Conservation (phyloP, 2,113 vertebrate species). For the Misgurnus anguillicaudatus region DNA sequence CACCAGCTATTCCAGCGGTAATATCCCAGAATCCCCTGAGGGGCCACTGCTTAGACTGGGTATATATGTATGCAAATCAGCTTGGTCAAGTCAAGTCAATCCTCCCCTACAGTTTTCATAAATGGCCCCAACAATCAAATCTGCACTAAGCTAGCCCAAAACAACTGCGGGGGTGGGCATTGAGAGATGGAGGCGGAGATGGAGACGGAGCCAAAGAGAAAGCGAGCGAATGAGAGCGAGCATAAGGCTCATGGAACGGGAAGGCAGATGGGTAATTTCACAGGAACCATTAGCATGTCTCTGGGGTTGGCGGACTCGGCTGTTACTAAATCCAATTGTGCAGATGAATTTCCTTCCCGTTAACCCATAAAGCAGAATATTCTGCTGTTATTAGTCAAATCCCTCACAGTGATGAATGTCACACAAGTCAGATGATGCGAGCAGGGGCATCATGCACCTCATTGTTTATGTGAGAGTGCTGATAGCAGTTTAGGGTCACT, state of each 20-base stretch:
- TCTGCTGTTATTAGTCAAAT: conserved; percentile 43
- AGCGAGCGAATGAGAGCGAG: conserved; percentile 36
- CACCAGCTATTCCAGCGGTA: conserved; percentile 47
- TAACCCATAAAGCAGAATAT: conserved; percentile 26
- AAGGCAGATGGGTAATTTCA: conserved; percentile 36
- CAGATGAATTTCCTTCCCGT: conserved; percentile 45
- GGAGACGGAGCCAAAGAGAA: conserved; percentile 43
- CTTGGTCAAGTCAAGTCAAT: conserved; percentile 50
- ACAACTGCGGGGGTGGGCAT: background rate
- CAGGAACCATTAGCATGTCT: conserved; percentile 21
- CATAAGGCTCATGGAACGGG: conserved; percentile 24
- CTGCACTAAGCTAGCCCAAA: conserved; percentile 27
- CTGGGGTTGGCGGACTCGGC: conserved; percentile 10
- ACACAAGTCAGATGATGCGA: conserved; percentile 4
- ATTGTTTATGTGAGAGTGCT: too few species aligned
- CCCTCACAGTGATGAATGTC: conserved; percentile 36
- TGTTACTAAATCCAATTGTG: conserved; percentile 43
- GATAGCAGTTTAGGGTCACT: too few species aligned
- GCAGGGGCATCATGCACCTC: too few species aligned
- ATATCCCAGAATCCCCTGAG: conserved; percentile 51
- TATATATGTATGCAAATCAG: conserved; percentile 64
- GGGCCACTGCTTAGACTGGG: conserved; percentile 47
- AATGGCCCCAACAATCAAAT: conserved; percentile 42
- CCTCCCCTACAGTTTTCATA: conserved; percentile 58
- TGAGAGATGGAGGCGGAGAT: conserved; percentile 35